These are phyloP conservation scores for Drosophila lacicola DNA, from an alignment of 2,888 invertebrate species.

Conservation along the genomic window DNA sequence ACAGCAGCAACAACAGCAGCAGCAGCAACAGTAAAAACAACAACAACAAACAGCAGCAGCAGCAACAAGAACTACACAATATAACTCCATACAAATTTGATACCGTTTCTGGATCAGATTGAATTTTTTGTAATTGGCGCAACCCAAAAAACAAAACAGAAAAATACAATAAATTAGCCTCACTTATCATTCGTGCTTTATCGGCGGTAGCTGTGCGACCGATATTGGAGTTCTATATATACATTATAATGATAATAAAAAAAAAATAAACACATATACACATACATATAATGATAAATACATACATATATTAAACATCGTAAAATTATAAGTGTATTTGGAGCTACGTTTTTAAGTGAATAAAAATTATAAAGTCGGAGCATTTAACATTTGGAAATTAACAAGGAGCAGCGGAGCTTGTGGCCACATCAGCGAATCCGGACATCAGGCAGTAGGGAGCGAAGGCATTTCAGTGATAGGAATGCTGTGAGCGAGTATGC, in stretches of 20 bases:
- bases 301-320: slow-evolving; percentile 75
- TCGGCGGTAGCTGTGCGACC: slow-evolving; percentile 51
- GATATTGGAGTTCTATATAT: slow-evolving; percentile 71
- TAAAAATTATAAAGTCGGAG: slow-evolving; percentile 70
- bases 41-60: slow-evolving; percentile 22
- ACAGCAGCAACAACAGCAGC: slow-evolving; percentile 23
- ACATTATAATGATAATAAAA: slow-evolving; percentile 69
- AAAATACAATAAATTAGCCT: slow-evolving; percentile 32
- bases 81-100: slow-evolving; percentile 12
- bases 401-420: not conserved
- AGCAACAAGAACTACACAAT: slow-evolving; percentile 7
- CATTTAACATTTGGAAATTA: slow-evolving; percentile 5
- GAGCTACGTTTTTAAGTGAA: slow-evolving; percentile 81
- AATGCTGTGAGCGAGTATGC: too few species aligned
- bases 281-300: slow-evolving; percentile 69
- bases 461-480: too few species aligned
- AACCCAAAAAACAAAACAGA: slow-evolving; percentile 23
- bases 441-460: too few species aligned
- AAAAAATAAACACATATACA: slow-evolving; percentile 64
- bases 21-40: slow-evolving; percentile 20
- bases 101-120: slow-evolving; percentile 26
- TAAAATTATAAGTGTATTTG: slow-evolving; percentile 81
- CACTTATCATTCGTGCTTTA: slow-evolving; percentile 72
- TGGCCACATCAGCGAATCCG: not conserved
- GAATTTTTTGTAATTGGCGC: slow-evolving; percentile 52